Conservation (phyloP, 1,140 invertebrate genomes). For the Euschistus heros region DNA sequence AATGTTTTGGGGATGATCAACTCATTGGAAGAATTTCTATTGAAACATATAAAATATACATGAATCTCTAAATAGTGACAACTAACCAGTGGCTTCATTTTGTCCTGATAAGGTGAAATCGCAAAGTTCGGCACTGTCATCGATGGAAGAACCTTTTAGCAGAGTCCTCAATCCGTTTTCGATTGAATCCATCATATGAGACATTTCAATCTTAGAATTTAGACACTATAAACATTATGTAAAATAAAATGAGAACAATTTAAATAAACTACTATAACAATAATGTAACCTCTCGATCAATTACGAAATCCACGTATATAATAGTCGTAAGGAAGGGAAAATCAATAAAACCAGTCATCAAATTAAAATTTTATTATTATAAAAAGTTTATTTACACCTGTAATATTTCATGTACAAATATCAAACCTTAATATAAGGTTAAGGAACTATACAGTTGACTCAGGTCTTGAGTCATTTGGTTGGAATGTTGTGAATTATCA, state of each 20-base stretch:
- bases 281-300: not conserved
- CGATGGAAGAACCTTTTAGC: conserved; percentile 27
- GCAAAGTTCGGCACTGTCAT: conserved; percentile 48
- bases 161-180: conserved; percentile 29
- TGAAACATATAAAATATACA: too few relatives aligned
- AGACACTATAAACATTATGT: too few relatives aligned
- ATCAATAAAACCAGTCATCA: too few relatives aligned
- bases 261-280: not conserved
- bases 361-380: too few relatives aligned
- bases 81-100: conserved; percentile 55
- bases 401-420: not conserved
- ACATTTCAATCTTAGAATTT: not conserved
- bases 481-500: conserved; percentile 29
- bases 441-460: not conserved
- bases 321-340: not conserved
- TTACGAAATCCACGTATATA: not conserved
- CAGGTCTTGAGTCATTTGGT: not conserved
- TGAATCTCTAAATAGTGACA: too few relatives aligned
- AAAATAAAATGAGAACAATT: too few relatives aligned
- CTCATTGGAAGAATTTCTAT: too few relatives aligned
- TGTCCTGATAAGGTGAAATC: conserved; percentile 68
- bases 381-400: too few relatives aligned
- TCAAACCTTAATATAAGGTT: not conserved
- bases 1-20: too few relatives aligned
- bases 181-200: conserved; percentile 27